Percentiles rank a stretch among this genome's conserved stretches.
These are phyloP conservation scores for Harpalus rufipes DNA, from an alignment of 2,888 invertebrate genomes.

Conservation along the genomic window DNA sequence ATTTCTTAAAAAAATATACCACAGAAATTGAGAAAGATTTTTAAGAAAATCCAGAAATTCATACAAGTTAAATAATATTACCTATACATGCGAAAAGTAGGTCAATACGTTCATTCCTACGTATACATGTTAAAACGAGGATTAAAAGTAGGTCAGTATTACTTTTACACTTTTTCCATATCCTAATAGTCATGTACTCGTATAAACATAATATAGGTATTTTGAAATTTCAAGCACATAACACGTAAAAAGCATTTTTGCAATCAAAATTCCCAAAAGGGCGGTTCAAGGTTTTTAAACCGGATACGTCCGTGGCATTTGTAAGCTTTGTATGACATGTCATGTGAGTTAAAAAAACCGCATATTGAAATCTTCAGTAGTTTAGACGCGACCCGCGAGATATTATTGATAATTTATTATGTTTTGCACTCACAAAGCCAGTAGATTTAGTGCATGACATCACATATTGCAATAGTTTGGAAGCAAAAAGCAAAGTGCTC, in stretches of 20 bases:
- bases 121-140: not conserved
- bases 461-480: constrained; percentile 17
- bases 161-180: not conserved
- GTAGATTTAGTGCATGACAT: not conserved
- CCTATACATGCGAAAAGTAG: not conserved
- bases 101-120: not conserved
- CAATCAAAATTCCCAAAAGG: not conserved
- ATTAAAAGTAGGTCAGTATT: not conserved
- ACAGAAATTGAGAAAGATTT: no score
- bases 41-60: no score
- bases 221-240: not conserved
- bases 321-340: no score
- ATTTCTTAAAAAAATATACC: no score
- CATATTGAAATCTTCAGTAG: not conserved
- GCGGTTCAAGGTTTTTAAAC: no score
- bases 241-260: not conserved
- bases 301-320: no score
- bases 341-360: not conserved
- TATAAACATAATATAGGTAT: not conserved
- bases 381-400: not conserved
- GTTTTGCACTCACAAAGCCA: constrained; percentile 15
- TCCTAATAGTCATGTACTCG: not conserved
- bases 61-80: no score
- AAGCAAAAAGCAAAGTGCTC: constrained; percentile 32
- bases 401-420: constrained; percentile 25